phyloP scores from a whole-genome alignment of 2,888 invertebrate species.

The Pollenia griseotomentosa region DNA sequence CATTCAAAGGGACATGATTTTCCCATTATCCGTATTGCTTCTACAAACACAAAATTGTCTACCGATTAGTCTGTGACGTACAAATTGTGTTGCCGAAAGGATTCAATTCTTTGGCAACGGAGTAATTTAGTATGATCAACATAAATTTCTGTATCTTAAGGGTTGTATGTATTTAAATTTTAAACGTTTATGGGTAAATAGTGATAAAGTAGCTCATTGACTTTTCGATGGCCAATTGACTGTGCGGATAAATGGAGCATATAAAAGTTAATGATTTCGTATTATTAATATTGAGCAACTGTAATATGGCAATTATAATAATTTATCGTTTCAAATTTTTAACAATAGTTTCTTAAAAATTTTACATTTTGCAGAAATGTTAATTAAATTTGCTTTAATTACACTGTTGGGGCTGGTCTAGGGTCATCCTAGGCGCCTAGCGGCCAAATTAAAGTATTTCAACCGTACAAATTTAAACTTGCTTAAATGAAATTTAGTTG shows the following conservation, averaged over 20 bases:
- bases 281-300: not conserved
- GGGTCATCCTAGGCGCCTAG: too few species aligned
- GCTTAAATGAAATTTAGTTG: too few species aligned
- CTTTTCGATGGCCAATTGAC: not conserved
- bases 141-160: not conserved
- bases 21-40: constrained; percentile 11
- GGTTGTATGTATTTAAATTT: constrained; percentile 15
- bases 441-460: too few species aligned
- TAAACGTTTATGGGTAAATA: not conserved
- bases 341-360: too few species aligned
- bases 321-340: too few species aligned
- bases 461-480: too few species aligned
- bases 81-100: constrained; percentile 6
- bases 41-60: constrained; percentile 9
- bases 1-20: not conserved
- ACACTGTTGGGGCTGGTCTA: too few species aligned
- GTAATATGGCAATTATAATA: too few species aligned
- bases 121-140: not conserved
- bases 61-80: constrained; percentile 5
- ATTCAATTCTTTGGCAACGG: not conserved
- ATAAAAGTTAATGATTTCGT: not conserved
- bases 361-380: too few species aligned
- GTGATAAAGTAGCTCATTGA: not conserved
- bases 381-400: too few species aligned
- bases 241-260: not conserved